phyloP scores from a whole-genome alignment of 2,113 vertebrate genomes.

The Clarias macrocephalus region DNA sequence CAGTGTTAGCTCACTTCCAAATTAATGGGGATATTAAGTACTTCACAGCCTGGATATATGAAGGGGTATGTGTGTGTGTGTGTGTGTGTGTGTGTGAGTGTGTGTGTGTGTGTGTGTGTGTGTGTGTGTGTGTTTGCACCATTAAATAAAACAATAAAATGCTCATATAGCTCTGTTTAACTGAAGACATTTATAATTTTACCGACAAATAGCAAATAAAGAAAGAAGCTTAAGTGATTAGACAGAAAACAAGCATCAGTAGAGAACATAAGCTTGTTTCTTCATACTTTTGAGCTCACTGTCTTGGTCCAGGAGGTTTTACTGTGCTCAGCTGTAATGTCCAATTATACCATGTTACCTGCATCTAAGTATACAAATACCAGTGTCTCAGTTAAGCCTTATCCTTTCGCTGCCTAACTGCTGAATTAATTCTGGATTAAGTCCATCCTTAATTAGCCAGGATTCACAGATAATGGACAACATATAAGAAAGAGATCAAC shows the following conservation, averaged over 20 bases:
- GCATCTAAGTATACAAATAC: slow-evolving; percentile 67
- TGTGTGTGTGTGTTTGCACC: slow-evolving; percentile 9
- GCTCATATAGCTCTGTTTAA: slow-evolving; percentile 62
- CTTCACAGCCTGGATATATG: slow-evolving; percentile 53
- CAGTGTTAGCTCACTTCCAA: slow-evolving; percentile 51
- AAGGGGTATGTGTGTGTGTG: slow-evolving; percentile 6
- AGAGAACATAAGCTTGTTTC: slow-evolving; percentile 30
- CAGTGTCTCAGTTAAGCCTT: slow-evolving; percentile 66
- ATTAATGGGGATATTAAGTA: slow-evolving; percentile 71
- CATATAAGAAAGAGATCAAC: neutral
- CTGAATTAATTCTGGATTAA: slow-evolving; percentile 70
- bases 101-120: slow-evolving; percentile 23
- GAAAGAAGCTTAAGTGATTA: slow-evolving; percentile 8
- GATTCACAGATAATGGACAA: slow-evolving; percentile 51
- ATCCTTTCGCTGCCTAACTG: slow-evolving; percentile 69
- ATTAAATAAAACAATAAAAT: slow-evolving; percentile 49
- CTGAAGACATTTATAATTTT: slow-evolving; percentile 54
- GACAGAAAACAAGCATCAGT: slow-evolving; percentile 11
- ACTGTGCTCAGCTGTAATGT: slow-evolving; percentile 56
- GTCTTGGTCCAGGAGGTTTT: slow-evolving; percentile 8
- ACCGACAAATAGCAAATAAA: neutral
- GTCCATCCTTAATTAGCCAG: slow-evolving; percentile 70
- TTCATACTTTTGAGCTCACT: slow-evolving; percentile 2
- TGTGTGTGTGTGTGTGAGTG: slow-evolving; percentile 22
- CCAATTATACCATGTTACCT: slow-evolving; percentile 62